These are phyloP conservation scores for Odocoileus hemionus DNA, from an alignment of 2,113 vertebrate genomes.

Conservation along the genomic window DNA sequence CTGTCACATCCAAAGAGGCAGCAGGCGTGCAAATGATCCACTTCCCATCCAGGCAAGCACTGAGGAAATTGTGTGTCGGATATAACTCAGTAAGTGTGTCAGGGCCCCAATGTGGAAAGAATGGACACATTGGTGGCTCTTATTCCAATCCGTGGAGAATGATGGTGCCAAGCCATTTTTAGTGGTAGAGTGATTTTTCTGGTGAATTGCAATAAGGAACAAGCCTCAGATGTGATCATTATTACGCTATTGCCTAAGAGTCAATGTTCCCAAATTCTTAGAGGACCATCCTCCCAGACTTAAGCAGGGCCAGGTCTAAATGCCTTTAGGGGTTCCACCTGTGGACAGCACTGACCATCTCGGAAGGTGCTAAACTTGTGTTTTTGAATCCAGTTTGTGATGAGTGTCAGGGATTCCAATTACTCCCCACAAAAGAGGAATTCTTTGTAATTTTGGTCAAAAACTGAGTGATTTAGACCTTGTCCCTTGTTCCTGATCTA, in stretches of 20 bases:
- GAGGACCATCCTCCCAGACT: neutral
- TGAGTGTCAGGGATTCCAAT: neutral
- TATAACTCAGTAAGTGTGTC: neutral
- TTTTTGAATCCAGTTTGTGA: neutral
- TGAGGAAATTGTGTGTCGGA: neutral
- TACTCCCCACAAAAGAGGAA: neutral
- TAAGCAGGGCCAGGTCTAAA: neutral
- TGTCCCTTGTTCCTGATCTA: no score
- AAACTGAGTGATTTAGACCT: neutral
- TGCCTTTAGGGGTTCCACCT: neutral
- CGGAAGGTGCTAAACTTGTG: neutral
- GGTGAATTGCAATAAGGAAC: conserved; percentile 11
- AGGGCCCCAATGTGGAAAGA: neutral
- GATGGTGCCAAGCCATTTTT: neutral
- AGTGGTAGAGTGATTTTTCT: conserved; percentile 12
- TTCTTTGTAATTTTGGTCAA: neutral
- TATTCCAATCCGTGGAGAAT: conserved; percentile 46
- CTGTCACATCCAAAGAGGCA: neutral
- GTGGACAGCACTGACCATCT: neutral
- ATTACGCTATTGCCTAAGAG: no score
- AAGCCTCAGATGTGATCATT: neutral
- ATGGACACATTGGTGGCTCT: neutral
- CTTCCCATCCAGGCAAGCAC: neutral
- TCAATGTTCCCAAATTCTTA: neutral
- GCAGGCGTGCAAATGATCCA: no score